These are phyloP conservation scores for Zingel zingel DNA, from an alignment of 2,113 vertebrate genomes.

Conservation along the genomic window DNA sequence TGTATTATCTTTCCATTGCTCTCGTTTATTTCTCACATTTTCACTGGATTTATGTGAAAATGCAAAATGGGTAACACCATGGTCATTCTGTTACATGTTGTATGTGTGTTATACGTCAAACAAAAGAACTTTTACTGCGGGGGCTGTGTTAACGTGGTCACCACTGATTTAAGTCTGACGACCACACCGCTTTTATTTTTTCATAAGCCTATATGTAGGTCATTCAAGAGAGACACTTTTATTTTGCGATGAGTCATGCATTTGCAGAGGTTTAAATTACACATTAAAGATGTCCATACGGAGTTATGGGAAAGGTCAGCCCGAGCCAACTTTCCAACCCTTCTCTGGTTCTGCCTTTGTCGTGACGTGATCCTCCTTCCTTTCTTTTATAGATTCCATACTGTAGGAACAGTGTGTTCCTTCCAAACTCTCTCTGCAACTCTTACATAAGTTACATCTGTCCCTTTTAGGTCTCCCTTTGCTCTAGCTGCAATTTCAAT, in stretches of 20 bases:
- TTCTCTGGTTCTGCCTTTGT: conserved; percentile 37
- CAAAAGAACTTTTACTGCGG: neutral
- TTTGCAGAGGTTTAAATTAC: conserved; percentile 42
- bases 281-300: conserved; percentile 37
- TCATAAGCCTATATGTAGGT: conserved; percentile 12
- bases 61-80: neutral
- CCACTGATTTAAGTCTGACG: conserved; percentile 4
- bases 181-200: conserved; percentile 1
- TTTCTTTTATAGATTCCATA: conserved; percentile 56
- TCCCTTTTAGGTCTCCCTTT: neutral
- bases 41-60: neutral
- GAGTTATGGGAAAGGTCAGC: conserved; percentile 12
- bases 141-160: conserved; percentile 1
- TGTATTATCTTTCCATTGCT: neutral
- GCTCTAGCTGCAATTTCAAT: neutral
- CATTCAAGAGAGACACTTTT: conserved; percentile 23
- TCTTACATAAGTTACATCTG: conserved; percentile 15
- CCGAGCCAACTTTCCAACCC: conserved; percentile 46
- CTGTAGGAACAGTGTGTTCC: conserved; percentile 66
- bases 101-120: neutral
- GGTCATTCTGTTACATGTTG: neutral
- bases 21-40: neutral
- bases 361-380: conserved; percentile 38
- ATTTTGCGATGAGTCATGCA: conserved; percentile 13
- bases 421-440: conserved; percentile 16